Conservation (phyloP, 2,113 vertebrate species). For the Dasyurus viverrinus region DNA sequence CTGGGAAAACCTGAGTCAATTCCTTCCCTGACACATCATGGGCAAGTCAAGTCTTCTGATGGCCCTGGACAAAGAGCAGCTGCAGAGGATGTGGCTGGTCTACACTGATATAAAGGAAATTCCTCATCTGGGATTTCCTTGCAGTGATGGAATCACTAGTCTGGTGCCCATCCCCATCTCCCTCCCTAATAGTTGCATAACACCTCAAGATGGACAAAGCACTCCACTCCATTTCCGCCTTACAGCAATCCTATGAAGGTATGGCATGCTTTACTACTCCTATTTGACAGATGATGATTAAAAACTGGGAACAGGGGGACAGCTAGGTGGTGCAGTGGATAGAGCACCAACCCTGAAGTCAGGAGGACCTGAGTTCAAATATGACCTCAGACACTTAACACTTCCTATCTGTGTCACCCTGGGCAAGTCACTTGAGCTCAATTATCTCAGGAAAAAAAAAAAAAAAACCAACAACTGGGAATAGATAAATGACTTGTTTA, state of each 20-base stretch:
- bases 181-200: neutral
- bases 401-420: no score
- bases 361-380: no score
- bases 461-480: neutral
- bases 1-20: neutral
- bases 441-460: no score
- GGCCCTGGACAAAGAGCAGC: neutral
- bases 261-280: neutral
- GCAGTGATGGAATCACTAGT: neutral
- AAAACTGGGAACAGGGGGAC: neutral
- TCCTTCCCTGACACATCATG: neutral
- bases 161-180: neutral
- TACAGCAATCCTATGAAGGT: neutral
- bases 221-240: neutral
- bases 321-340: no score
- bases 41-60: neutral
- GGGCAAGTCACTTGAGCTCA: no score
- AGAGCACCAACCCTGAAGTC: no score
- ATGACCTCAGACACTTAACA: no score
- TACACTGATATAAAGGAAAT: neutral
- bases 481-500: neutral
- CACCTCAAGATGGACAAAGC: neutral
- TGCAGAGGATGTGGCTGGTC: neutral
- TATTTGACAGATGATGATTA: neutral
- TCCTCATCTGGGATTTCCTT: neutral